Evolutionary conservation across 92 coral and sea anemone genomes (phyloP).

Genomic region (Paramuricea clavata): DNA sequence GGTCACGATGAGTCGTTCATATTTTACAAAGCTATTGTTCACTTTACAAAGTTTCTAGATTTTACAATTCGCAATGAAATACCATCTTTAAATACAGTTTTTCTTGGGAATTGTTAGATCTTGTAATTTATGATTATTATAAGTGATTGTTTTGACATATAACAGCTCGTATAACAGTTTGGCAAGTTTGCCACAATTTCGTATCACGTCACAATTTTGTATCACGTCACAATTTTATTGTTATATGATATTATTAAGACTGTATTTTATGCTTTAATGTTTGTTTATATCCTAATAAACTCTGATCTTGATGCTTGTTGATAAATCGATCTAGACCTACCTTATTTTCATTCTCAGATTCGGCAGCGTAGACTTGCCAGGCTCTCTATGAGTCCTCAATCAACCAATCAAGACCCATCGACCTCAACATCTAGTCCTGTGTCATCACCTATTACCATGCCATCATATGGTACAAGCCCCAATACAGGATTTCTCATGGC

Average conservation of each 20-base stretch:
- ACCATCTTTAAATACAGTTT: no score
- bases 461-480: slow-evolving; percentile 46
- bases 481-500: slow-evolving; percentile 61
- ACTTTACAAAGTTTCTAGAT: neutral
- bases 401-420: slow-evolving; percentile 27
- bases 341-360: slow-evolving; percentile 60
- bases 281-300: neutral
- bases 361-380: slow-evolving; percentile 95
- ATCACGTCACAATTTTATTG: neutral
- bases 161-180: neutral
- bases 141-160: neutral
- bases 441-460: slow-evolving; percentile 25
- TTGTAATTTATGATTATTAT: no score
- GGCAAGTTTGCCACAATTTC: no score
- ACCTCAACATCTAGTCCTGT: slow-evolving; percentile 71
- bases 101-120: neutral
- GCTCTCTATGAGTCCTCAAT: slow-evolving; percentile 42
- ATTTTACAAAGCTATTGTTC: neutral
- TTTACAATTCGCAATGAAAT: neutral
- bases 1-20: neutral
- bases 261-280: neutral
- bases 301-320: no score
- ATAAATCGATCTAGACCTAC: no score
- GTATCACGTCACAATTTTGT: neutral
- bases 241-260: neutral